Conservation (phyloP, 2,888 invertebrate genomes). For the Selenia dentaria region DNA sequence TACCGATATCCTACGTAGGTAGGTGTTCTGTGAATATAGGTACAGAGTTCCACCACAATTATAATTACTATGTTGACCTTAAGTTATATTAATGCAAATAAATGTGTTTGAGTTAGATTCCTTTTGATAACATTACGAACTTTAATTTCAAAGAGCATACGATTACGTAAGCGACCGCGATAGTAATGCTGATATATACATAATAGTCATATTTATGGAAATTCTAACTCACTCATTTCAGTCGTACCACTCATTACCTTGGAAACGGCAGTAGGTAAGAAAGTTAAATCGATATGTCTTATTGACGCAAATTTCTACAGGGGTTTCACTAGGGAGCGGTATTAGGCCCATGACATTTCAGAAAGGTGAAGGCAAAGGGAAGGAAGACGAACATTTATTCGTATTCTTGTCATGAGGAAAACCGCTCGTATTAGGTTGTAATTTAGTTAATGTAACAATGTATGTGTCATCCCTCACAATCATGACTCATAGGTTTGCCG, state of each 20-base stretch:
- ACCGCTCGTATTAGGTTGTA: conserved; percentile 5
- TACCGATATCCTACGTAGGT: too few relatives aligned
- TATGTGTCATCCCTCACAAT: conserved; percentile 6
- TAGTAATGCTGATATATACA: too few relatives aligned
- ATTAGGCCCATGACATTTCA: conserved; percentile 50
- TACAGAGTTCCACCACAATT: too few relatives aligned
- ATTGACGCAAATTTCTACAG: conserved; percentile 46
- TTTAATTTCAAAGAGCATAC: too few relatives aligned
- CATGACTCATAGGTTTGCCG: conserved; percentile 11
- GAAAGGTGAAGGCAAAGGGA: conserved; percentile 27
- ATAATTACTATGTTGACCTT: too few relatives aligned
- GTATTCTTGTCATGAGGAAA: conserved; percentile 17
- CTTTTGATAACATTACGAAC: too few relatives aligned
- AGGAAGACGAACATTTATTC: conserved; percentile 15
- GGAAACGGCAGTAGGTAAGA: conserved; percentile 41
- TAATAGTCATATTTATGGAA: background rate
- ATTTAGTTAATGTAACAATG: background rate
- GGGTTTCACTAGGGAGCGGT: conserved; percentile 33
- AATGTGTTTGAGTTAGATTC: too few relatives aligned
- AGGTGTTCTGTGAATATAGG: too few relatives aligned
- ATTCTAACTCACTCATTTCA: background rate
- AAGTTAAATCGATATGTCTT: conserved; percentile 62
- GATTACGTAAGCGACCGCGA: conserved; percentile 8
- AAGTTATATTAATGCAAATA: too few relatives aligned
- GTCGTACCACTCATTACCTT: too few relatives aligned